Evolutionary conservation across 2,888 invertebrate genomes (phyloP).

Genomic region (Rhagophthalmus giganteus): DNA sequence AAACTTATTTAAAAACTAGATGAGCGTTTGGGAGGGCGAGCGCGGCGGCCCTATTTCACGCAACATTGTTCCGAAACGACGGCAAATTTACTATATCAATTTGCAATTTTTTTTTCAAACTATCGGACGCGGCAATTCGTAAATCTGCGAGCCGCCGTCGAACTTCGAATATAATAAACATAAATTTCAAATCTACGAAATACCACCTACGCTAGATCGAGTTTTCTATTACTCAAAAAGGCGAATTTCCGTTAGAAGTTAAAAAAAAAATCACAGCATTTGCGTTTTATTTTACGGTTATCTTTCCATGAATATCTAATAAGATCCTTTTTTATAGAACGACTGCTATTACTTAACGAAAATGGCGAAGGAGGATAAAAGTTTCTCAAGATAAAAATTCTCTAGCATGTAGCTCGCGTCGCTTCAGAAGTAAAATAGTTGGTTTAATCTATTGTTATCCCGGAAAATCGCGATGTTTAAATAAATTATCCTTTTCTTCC

Average conservation of each 20-base stretch:
- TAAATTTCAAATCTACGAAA: no score
- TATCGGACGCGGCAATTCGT: not conserved
- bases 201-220: not conserved
- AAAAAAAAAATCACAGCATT: constrained; percentile 27
- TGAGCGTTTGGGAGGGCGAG: not conserved
- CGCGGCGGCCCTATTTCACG: constrained; percentile 9
- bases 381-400: constrained; percentile 17
- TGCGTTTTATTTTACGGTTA: constrained; percentile 30
- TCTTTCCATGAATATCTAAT: constrained; percentile 32
- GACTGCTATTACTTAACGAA: constrained; percentile 29
- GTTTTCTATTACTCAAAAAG: constrained; percentile 17
- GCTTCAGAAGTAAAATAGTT: constrained; percentile 15
- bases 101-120: not conserved
- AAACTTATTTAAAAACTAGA: constrained; percentile 1
- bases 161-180: not conserved
- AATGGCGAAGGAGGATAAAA: constrained; percentile 26
- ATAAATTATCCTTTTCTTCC: not conserved
- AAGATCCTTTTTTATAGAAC: constrained; percentile 29
- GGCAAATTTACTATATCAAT: not conserved
- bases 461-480: constrained; percentile 1
- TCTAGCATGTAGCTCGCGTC: constrained; percentile 8
- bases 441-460: constrained; percentile 12
- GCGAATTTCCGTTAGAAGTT: constrained; percentile 16
- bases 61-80: constrained; percentile 1
- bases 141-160: not conserved